phyloP scores from a whole-genome alignment of 2,888 invertebrate genomes.

The Drosophila birchii region DNA sequence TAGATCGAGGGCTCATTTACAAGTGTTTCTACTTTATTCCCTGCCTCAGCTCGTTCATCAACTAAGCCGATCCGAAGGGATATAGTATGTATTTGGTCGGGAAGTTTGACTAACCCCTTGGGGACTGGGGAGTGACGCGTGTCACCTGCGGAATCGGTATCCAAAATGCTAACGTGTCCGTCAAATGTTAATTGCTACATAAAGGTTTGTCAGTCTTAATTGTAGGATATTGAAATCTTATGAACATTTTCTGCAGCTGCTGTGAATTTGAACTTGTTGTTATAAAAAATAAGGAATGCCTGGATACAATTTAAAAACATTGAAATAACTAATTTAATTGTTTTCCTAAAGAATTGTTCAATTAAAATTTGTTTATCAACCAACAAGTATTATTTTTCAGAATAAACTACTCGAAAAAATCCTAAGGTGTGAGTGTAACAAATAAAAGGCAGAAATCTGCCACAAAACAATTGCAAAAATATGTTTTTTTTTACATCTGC shows the following conservation, averaged over 20 bases:
- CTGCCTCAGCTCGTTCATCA: conserved; percentile 2
- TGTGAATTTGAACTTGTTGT: neutral
- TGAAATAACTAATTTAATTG: too few species aligned
- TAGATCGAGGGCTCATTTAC: conserved; percentile 39
- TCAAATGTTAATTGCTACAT: conserved; percentile 38
- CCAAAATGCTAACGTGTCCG: conserved; percentile 15
- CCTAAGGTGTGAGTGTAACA: neutral
- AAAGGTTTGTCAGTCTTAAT: conserved; percentile 35
- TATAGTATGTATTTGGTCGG: conserved; percentile 18
- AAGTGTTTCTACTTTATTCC: conserved; percentile 45
- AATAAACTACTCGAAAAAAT: neutral
- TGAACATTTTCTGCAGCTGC: conserved; percentile 12
- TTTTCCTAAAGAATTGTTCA: too few species aligned
- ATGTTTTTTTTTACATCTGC: conserved; percentile 11
- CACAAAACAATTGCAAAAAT: conserved; percentile 22
- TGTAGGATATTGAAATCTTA: conserved; percentile 8
- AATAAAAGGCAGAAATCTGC: conserved; percentile 11
- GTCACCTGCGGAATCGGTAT: conserved; percentile 42
- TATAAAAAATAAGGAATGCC: neutral
- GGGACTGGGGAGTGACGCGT: conserved; percentile 37
- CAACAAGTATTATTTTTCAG: neutral
- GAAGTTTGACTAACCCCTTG: conserved; percentile 19
- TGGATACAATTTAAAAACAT: neutral
- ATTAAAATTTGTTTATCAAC: too few species aligned
- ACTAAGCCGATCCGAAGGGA: conserved; percentile 20